These are phyloP conservation scores for Heliocidaris erythrogramma DNA, from an alignment of 35 echinoderm and acorn worm genomes.

Conservation along the genomic window DNA sequence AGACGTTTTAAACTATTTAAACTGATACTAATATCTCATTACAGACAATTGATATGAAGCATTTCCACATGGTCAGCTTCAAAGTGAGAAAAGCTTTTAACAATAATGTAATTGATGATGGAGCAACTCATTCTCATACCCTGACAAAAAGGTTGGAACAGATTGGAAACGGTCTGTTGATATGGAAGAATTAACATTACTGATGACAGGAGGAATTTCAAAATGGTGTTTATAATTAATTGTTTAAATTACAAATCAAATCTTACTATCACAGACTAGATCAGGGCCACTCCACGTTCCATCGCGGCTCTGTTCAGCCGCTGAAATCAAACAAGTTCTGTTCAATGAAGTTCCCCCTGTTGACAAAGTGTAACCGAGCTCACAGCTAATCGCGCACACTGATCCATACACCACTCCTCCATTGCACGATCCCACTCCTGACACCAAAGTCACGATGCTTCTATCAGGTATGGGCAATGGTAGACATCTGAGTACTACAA, in stretches of 20 bases:
- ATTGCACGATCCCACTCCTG: slow-evolving; percentile 11
- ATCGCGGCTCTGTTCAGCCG: neutral
- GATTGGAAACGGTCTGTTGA: no score
- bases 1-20: no score
- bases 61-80: no score
- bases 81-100: no score
- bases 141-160: no score
- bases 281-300: neutral
- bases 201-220: no score
- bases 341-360: neutral
- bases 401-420: slow-evolving; percentile 37
- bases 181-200: no score
- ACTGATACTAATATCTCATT: no score
- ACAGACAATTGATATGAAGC: no score
- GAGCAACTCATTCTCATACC: no score
- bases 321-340: neutral
- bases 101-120: no score
- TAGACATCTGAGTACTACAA: slow-evolving; percentile 25
- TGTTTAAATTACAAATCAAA: neutral
- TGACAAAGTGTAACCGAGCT: slow-evolving; percentile 42
- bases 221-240: no score
- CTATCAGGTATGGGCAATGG: slow-evolving; percentile 20
- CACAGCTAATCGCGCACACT: slow-evolving; percentile 12
- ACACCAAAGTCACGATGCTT: neutral
- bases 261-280: slow-evolving; percentile 23